Percentiles rank a stretch among this genome's conserved stretches.
phyloP scores from a whole-genome alignment of 1,140 invertebrate species.

The Teleogryllus occipitalis region DNA sequence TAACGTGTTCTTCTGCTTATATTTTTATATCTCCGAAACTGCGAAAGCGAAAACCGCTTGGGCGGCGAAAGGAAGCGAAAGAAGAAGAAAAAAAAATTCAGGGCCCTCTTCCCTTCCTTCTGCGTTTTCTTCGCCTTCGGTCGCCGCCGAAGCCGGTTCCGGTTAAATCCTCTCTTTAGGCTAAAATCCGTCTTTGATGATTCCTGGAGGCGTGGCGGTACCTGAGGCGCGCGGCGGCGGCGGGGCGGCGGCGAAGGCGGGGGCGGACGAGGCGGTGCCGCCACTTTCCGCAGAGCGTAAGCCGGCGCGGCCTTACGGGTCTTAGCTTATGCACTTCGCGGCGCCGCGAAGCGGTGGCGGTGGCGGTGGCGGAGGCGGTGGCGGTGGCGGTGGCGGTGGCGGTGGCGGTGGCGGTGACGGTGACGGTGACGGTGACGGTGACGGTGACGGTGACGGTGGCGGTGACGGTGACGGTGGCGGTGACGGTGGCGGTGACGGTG shows the following conservation, averaged over 20 bases:
- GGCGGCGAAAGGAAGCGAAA: neutral
- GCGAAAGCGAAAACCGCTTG: conserved; percentile 3
- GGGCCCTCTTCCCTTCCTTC: neutral
- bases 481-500: neutral
- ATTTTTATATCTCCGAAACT: neutral
- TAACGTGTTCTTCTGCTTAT: neutral
- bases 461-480: neutral
- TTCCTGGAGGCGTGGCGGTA: conserved; percentile 6
- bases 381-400: neutral
- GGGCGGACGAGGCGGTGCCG: too few relatives aligned
- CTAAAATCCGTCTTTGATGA: conserved; percentile 22
- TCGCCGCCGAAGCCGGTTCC: neutral
- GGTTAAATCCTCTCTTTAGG: conserved; percentile 18
- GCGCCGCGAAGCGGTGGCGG: too few relatives aligned
- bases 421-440: too few relatives aligned
- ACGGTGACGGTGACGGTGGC: too few relatives aligned
- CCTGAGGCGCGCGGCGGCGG: neutral
- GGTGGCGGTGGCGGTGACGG: too few relatives aligned
- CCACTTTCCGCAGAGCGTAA: neutral
- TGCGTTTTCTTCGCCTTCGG: neutral
- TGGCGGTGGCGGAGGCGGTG: neutral
- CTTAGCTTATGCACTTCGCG: conserved; percentile 3
- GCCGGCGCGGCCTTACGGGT: neutral
- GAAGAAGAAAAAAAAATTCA: conserved; percentile 1
- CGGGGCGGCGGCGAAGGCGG: neutral